Evolutionary conservation across 2,888 invertebrate genomes (phyloP).

Genomic region (Trichopoda pennipes): DNA sequence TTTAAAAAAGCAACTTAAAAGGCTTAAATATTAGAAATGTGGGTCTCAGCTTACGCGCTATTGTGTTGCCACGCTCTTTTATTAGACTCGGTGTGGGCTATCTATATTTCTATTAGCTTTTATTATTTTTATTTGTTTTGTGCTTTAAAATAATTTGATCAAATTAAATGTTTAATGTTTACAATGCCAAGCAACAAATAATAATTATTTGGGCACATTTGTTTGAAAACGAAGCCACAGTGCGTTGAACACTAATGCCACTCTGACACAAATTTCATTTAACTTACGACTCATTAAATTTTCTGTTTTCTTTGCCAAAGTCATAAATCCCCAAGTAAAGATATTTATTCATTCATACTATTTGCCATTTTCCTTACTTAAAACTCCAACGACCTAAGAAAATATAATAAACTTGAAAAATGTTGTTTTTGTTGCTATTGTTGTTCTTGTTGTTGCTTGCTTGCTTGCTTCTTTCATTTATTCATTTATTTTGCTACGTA

Average conservation of each 20-base stretch:
- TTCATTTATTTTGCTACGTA: not conserved
- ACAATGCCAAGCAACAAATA: not conserved
- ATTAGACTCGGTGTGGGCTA: too few species aligned
- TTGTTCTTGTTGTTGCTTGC: not conserved
- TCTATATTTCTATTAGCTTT: too few species aligned
- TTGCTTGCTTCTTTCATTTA: not conserved
- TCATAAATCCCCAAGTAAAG: constrained; percentile 66
- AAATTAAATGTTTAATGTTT: not conserved
- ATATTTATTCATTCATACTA: constrained; percentile 18
- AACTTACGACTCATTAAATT: constrained; percentile 72
- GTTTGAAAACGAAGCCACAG: not conserved
- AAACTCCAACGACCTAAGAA: constrained; percentile 26
- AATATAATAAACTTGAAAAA: constrained; percentile 51
- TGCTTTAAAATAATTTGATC: not conserved
- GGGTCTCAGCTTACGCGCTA: too few species aligned
- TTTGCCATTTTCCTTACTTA: constrained; percentile 10
- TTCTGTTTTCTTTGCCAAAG: constrained; percentile 68
- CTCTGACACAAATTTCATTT: constrained; percentile 69
- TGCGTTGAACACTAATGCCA: not conserved
- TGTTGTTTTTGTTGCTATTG: constrained; percentile 23
- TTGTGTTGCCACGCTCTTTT: too few species aligned
- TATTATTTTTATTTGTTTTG: too few species aligned
- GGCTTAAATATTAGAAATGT: too few species aligned
- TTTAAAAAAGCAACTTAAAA: too few species aligned
- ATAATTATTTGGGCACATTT: not conserved